phyloP scores from a whole-genome alignment of 2,888 invertebrate species.

The Tortricodes alternella region DNA sequence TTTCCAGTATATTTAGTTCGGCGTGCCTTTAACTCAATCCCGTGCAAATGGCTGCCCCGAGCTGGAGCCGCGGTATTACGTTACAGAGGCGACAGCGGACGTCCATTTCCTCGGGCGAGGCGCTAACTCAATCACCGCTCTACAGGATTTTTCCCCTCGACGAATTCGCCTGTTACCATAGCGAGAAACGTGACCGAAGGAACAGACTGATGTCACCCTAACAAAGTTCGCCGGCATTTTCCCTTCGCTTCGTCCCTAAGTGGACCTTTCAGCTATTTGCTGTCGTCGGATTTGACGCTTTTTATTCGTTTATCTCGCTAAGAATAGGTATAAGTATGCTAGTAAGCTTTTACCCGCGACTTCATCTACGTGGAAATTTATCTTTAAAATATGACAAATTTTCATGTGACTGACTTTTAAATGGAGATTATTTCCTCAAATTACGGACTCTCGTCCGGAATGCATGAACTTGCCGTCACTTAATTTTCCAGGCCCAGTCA shows the following conservation, averaged over 20 bases:
- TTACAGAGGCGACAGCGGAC: conserved; percentile 68
- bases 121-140: conserved; percentile 72
- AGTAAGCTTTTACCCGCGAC: not conserved
- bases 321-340: not conserved
- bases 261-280: conserved; percentile 30
- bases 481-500: too few species aligned
- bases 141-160: conserved; percentile 61
- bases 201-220: conserved; percentile 48
- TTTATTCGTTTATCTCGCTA: conserved; percentile 12
- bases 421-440: too few species aligned
- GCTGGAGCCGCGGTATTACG: conserved; percentile 56
- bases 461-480: too few species aligned
- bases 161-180: conserved; percentile 39
- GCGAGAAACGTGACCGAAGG: conserved; percentile 46
- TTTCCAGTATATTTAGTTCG: conserved; percentile 22
- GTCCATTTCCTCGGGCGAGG: conserved; percentile 61
- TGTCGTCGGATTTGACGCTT: conserved; percentile 17
- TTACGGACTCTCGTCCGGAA: too few species aligned
- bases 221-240: conserved; percentile 51
- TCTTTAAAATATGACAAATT: too few species aligned
- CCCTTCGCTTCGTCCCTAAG: conserved; percentile 37
- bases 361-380: too few species aligned
- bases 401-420: too few species aligned
- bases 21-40: conserved; percentile 57
- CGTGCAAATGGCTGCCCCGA: conserved; percentile 57